Conservation (phyloP, 2,797 vertebrate species). For the Orientallactaga sibirica region DNA sequence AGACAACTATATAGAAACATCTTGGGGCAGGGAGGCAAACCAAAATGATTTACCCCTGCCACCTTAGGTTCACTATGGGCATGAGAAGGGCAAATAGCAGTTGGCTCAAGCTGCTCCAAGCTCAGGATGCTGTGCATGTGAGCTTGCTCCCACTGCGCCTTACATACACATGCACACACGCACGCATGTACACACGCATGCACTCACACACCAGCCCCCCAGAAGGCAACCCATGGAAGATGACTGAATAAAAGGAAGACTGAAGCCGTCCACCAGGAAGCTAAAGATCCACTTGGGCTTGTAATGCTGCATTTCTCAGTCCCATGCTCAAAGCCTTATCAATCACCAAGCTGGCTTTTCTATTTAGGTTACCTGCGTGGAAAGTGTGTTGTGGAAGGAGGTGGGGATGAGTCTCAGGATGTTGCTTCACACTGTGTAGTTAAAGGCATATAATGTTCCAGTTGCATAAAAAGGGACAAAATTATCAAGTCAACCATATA, state of each 20-base stretch:
- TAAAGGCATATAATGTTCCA: background rate
- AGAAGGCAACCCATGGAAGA: background rate
- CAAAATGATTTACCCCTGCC: background rate
- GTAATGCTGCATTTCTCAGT: background rate
- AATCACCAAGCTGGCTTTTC: background rate
- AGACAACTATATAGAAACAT: background rate
- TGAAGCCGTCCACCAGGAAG: background rate
- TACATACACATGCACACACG: background rate
- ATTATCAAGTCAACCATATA: background rate
- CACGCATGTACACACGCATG: too few species aligned
- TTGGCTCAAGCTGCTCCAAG: accelerated
- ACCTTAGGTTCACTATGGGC: background rate
- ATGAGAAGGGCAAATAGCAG: background rate
- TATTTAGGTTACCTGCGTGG: background rate
- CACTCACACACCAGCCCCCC: background rate
- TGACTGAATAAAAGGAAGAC: background rate
- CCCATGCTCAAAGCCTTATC: background rate
- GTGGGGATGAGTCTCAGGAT: background rate
- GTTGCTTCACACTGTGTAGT: background rate
- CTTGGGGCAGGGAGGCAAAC: background rate
- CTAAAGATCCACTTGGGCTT: background rate
- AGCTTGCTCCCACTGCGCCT: background rate
- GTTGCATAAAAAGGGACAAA: background rate
- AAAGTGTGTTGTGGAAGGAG: background rate
- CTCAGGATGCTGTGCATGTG: background rate